Evolutionary conservation across 2,113 vertebrate species (phyloP).

Genomic region (Crotalus tigris): DNA sequence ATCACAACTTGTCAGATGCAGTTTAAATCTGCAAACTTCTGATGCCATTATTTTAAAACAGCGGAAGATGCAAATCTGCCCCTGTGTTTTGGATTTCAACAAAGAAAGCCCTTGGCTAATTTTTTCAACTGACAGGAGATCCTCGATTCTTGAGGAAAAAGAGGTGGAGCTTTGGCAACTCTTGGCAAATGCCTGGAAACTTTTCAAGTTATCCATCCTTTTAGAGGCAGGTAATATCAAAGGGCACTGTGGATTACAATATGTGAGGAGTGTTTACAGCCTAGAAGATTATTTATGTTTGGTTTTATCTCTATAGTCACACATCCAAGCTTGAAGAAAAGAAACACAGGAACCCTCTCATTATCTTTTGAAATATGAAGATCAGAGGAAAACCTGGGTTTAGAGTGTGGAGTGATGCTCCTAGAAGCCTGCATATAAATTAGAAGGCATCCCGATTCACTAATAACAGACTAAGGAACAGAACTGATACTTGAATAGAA

Average conservation of each 20-base stretch:
- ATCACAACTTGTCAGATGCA: conserved; percentile 39
- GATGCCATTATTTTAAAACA: conserved; percentile 60
- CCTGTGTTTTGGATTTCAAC: conserved; percentile 60
- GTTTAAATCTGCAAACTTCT: conserved; percentile 65
- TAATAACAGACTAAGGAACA: conserved; percentile 42
- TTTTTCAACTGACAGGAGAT: conserved; percentile 58
- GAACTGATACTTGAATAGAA: conserved; percentile 37
- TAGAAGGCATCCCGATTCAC: conserved; percentile 45
- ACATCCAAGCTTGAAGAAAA: conserved; percentile 58
- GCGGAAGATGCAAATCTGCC: conserved; percentile 66
- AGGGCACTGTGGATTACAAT: conserved; percentile 62
- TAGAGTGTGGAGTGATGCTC: conserved; percentile 53
- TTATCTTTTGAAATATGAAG: conserved; percentile 71
- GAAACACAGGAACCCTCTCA: conserved; percentile 59
- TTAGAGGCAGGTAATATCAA: conserved; percentile 66
- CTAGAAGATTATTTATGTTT: conserved; percentile 65
- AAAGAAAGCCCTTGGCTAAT: conserved; percentile 64
- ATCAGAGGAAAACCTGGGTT: conserved; percentile 63
- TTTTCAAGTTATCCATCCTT: conserved; percentile 62
- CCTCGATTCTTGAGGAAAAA: conserved; percentile 61
- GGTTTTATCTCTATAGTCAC: conserved; percentile 58
- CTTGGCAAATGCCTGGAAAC: conserved; percentile 55
- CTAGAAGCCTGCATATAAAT: conserved; percentile 45
- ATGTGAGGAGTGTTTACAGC: conserved; percentile 58
- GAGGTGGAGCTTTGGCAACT: conserved; percentile 60